These are phyloP conservation scores for Pyrocoelia pectoralis DNA, from an alignment of 2,888 invertebrate species.

Conservation along the genomic window DNA sequence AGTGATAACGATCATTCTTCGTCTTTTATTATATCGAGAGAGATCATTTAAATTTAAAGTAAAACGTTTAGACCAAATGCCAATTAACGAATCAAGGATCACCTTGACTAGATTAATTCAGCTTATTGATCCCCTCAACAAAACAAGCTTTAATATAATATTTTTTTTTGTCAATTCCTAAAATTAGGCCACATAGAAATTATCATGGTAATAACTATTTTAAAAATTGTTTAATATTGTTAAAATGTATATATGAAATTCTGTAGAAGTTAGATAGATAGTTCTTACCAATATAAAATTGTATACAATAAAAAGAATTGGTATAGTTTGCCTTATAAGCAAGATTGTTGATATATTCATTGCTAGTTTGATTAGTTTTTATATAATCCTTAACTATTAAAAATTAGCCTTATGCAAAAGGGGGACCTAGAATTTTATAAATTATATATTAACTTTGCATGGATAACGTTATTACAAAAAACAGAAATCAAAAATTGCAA, in stretches of 20 bases:
- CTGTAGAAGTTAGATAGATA: background rate
- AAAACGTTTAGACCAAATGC: constrained; percentile 1
- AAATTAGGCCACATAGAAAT: background rate
- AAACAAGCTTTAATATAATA: background rate
- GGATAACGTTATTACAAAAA: background rate
- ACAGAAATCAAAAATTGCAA: constrained; percentile 2
- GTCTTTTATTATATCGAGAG: background rate
- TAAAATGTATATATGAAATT: constrained; percentile 6
- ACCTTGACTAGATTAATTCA: background rate
- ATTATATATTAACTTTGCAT: constrained; percentile 12
- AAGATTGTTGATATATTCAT: constrained; percentile 19
- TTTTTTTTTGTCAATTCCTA: background rate
- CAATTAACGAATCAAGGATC: background rate
- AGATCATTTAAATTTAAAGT: constrained; percentile 5
- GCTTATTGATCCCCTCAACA: constrained; percentile 1
- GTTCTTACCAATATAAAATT: background rate
- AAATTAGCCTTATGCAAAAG: constrained; percentile 25
- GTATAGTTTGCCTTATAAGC: constrained; percentile 23
- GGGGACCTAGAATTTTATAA: constrained; percentile 26
- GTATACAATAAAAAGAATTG: constrained; percentile 6
- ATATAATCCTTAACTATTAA: constrained; percentile 18
- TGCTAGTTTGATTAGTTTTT: constrained; percentile 23
- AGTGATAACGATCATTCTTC: constrained; percentile 1
- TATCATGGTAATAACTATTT: background rate
- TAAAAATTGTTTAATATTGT: background rate